These are phyloP conservation scores for Callocephalon fimbriatum DNA, from an alignment of 2,113 vertebrate species.

Conservation along the genomic window DNA sequence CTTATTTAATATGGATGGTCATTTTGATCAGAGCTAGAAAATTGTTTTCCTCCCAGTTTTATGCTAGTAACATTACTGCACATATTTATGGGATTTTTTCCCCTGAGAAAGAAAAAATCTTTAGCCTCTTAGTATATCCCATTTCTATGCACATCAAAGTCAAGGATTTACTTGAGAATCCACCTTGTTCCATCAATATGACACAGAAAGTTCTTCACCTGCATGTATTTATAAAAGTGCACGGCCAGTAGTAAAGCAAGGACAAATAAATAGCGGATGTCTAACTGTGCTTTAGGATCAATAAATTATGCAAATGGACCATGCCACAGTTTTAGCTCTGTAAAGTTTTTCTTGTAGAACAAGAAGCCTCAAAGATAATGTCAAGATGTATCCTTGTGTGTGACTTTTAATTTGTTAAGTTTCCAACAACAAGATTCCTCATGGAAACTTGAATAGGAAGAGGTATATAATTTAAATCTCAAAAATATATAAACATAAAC, in stretches of 20 bases:
- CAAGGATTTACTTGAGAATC: neutral
- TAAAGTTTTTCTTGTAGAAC: conserved; percentile 11
- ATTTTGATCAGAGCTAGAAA: neutral
- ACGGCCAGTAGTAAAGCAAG: neutral
- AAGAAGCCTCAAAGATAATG: neutral
- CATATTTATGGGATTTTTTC: neutral
- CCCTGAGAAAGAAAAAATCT: neutral
- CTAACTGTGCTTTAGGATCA: neutral
- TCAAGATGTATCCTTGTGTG: neutral
- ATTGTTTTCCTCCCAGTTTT: neutral
- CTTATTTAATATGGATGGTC: neutral
- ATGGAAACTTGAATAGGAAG: neutral
- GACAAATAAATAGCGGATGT: neutral
- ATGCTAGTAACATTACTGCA: neutral
- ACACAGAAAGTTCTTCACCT: neutral
- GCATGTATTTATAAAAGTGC: neutral
- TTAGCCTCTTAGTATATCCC: neutral
- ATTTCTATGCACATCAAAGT: neutral
- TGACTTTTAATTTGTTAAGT: neutral
- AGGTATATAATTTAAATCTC: neutral
- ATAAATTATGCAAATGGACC: neutral
- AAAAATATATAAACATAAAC: neutral
- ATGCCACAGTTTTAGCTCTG: neutral
- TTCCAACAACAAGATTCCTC: neutral
- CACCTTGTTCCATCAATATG: neutral